These are phyloP conservation scores for Drosophila nannoptera DNA, from an alignment of 1,140 invertebrate species.

Conservation along the genomic window DNA sequence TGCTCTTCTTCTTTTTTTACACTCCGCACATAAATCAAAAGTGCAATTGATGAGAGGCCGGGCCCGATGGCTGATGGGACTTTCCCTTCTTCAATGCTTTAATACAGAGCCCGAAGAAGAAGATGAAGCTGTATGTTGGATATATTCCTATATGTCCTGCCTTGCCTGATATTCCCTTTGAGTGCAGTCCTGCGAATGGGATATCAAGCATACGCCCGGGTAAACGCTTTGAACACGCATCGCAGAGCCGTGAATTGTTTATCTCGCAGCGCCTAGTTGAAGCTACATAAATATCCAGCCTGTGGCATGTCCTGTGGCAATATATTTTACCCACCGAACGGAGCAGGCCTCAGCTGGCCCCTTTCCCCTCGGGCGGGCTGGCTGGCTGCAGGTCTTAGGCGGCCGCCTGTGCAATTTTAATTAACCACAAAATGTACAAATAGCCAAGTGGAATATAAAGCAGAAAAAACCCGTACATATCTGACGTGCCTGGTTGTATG, in stretches of 20 bases:
- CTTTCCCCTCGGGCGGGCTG: not conserved
- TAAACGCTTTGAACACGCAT: not conserved
- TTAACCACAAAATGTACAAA: slow-evolving; percentile 50
- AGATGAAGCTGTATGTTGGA: too few species aligned
- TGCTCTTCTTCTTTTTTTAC: not conserved
- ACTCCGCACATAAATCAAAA: slow-evolving; percentile 40
- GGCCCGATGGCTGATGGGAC: not conserved
- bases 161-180: too few species aligned
- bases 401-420: slow-evolving; percentile 49
- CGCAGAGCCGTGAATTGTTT: not conserved
- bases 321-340: slow-evolving; percentile 1
- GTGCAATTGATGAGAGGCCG: slow-evolving; percentile 33
- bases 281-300: not conserved
- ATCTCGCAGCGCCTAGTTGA: not conserved
- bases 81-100: not conserved
- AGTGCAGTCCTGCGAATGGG: not conserved
- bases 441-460: slow-evolving; percentile 31
- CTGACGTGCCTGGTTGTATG: not conserved
- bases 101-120: too few species aligned
- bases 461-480: slow-evolving; percentile 10
- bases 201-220: slow-evolving; percentile 6
- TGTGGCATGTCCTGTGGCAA: not conserved
- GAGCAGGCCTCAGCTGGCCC: not conserved
- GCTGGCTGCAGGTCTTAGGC: not conserved
- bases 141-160: too few species aligned